Evolutionary conservation across 2,888 invertebrate genomes (phyloP).

Genomic region (Dexiosoma caninum): DNA sequence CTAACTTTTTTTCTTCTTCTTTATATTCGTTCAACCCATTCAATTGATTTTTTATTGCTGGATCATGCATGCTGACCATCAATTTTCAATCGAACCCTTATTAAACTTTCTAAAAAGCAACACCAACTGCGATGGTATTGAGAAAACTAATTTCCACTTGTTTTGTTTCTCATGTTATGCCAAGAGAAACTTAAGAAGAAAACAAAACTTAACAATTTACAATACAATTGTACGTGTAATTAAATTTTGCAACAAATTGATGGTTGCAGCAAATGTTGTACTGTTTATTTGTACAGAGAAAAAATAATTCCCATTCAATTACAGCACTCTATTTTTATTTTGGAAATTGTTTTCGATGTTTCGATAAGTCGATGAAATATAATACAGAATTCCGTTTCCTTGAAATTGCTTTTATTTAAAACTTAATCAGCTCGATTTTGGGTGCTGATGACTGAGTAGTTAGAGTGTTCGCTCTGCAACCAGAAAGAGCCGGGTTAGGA

Average conservation of each 20-base stretch:
- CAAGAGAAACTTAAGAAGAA: slow-evolving; percentile 6
- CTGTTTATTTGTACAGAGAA: too few relatives aligned
- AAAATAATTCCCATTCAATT: too few relatives aligned
- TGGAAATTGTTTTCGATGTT: slow-evolving; percentile 5
- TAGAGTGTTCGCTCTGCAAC: too few relatives aligned
- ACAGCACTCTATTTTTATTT: neutral
- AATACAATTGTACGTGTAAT: slow-evolving; percentile 15
- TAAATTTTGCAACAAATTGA: slow-evolving; percentile 26
- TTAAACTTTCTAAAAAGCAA: slow-evolving; percentile 40
- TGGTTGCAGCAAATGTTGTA: too few relatives aligned
- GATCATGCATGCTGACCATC: slow-evolving; percentile 47
- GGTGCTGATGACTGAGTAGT: too few relatives aligned
- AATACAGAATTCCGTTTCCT: too few relatives aligned
- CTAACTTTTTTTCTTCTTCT: neutral
- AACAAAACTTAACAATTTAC: neutral
- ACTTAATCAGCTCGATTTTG: too few relatives aligned
- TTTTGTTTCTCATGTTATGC: neutral
- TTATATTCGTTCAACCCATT: slow-evolving; percentile 10
- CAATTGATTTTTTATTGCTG: slow-evolving; percentile 43
- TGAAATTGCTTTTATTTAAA: too few relatives aligned
- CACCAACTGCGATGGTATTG: neutral
- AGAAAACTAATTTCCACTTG: slow-evolving; percentile 27
- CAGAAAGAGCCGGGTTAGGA: too few relatives aligned
- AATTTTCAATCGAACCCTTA: slow-evolving; percentile 48
- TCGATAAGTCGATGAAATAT: too few relatives aligned